Evolutionary conservation across 35 echinoderm and acorn worm species (phyloP), one percentile per base, ranked within the genome.

Genomic region (Apostichopus japonicus): DNA sequence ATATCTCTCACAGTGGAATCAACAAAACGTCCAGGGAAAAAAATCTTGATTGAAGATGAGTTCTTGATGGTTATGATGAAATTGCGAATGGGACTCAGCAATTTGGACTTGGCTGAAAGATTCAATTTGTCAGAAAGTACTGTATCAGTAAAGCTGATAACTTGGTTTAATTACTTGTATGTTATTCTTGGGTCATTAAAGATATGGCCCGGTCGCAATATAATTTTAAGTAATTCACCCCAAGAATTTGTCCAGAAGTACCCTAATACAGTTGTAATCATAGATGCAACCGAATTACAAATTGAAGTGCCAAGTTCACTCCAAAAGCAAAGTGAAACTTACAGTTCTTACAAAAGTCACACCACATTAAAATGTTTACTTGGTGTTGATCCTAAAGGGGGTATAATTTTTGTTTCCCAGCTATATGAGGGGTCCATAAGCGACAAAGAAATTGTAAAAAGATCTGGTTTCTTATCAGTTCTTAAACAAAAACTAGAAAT

Each of bases 261-360:
- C 23, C 91, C 91, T 21, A 92, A 80, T 24, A 92, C 91, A 22
- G 51, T 78, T 56, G 78, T 92, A 23, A 63, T 92, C 6, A 92
- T 92, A 63, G 77, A 92, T 11, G 44, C 73, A 56, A 92, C 91
- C 23, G 77, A 92, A n/a, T n/a, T 92, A 54, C 7, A 22, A 23
- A 83, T 92, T 13, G 73, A 92, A 79, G 55, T 80, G 5, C 91
- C 78, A 82, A 78, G 91, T 22, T 80, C 91, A 4, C 77, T 79
- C 5, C 75, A 78, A 80, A 57, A 78, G n/a, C 91, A 92, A 80
- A n/a, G 73, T 24, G 53, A 78, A 24, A 63, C 77, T 21, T 92
- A 63, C 23, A 83, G 78, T n/a, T n/a, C n/a, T 51, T 92, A 92
- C 63, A 92, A 92, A 56, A 80, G 78, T 13, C 91, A 92, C 55